Conservation (phyloP, 2,797 vertebrate species). For the Staurois parvus region DNA sequence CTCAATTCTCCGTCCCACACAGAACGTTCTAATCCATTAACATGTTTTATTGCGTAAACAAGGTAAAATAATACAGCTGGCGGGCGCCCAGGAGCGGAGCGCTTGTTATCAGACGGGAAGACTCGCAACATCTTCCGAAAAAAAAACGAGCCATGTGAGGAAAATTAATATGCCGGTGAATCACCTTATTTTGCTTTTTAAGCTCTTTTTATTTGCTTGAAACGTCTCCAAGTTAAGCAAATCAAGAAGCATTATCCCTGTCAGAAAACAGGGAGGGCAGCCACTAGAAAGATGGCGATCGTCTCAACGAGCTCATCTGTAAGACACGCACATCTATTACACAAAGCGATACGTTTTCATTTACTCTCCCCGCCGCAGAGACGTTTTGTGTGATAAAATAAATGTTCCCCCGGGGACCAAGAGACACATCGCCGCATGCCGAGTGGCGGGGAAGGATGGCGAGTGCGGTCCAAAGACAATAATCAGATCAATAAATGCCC, state of each 20-base stretch:
- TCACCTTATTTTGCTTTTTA: conserved; percentile 34
- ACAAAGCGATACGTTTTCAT: neutral
- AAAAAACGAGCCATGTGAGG: conserved; percentile 3
- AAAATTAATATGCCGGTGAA: conserved; percentile 15
- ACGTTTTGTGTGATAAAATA: neutral
- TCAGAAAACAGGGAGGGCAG: neutral
- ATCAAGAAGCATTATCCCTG: conserved; percentile 20
- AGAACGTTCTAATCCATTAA: neutral
- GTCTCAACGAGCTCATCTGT: neutral
- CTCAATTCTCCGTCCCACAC: neutral
- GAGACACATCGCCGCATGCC: neutral
- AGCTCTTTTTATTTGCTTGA: conserved; percentile 32
- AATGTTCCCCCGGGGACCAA: neutral
- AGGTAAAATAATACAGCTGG: neutral
- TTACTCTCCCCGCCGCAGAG: neutral
- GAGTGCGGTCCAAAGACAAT: no score
- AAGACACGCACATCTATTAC: neutral
- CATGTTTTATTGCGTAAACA: conserved; percentile 2
- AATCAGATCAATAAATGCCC: no score
- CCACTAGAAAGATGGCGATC: neutral
- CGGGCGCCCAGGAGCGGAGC: neutral
- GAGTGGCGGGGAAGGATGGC: no score
- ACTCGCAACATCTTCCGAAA: conserved; percentile 6
- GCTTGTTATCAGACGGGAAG: conserved; percentile 4
- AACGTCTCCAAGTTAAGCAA: conserved; percentile 29